A percentile compares a stretch with the other conserved stretches of the same genome.
Conservation (phyloP, 2,888 invertebrate genomes). For the Caenorhabditis becei region DNA sequence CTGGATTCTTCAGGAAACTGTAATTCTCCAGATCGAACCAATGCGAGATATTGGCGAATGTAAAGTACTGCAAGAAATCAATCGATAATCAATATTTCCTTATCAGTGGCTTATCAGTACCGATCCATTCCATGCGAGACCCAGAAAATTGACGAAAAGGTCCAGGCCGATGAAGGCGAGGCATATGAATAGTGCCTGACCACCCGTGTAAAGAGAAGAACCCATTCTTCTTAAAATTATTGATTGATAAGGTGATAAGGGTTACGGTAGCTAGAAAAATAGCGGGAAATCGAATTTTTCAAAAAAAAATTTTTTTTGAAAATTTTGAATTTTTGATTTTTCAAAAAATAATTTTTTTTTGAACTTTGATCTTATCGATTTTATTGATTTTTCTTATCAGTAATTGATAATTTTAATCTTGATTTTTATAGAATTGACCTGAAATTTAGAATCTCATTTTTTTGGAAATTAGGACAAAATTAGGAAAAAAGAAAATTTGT, state of each 20-base stretch:
- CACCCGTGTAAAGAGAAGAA: conserved; percentile 74
- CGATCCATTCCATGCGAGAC: conserved; percentile 70
- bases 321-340: too few species aligned
- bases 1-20: conserved; percentile 77
- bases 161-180: conserved; percentile 73
- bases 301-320: too few species aligned
- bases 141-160: conserved; percentile 64
- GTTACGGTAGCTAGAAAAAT: too few species aligned
- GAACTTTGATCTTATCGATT: too few species aligned
- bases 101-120: too few species aligned
- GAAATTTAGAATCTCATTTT: neutral
- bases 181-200: conserved; percentile 76
- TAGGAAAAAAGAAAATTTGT: conserved; percentile 8
- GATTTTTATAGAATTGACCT: too few species aligned
- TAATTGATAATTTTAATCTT: neutral
- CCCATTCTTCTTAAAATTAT: conserved; percentile 29
- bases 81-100: neutral
- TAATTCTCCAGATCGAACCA: conserved; percentile 80
- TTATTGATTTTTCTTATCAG: neutral
- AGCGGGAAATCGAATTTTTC: too few species aligned
- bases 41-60: conserved; percentile 77
- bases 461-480: neutral
- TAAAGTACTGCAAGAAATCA: conserved; percentile 71
- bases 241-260: too few species aligned
- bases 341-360: too few species aligned